Base-by-base conservation (phyloP, 2,888 invertebrate species). In the Oligia strigilis region DNA sequence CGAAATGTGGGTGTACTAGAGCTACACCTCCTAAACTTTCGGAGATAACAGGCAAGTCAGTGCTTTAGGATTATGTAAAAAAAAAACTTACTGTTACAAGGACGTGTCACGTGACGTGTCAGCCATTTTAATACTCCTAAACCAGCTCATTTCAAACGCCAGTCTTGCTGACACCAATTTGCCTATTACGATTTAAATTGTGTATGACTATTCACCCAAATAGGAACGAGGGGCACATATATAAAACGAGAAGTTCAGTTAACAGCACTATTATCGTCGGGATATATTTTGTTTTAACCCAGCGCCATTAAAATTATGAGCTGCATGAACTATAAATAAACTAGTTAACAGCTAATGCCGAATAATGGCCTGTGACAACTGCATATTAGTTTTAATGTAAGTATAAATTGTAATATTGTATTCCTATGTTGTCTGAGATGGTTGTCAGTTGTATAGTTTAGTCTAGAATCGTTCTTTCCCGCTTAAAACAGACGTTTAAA, bases 201-300 rank as follows among this genome's bases (percentile, higher is more conserved):
- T 64, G 40, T 72, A 62, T 58, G 75, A 75, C 13, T 70, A 49
- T 70, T 58, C 78, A 85, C 82, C 78, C 36, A 86, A 85, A 85
- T 78, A 62, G 43, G 78, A 67, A 71, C 65, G 58, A 74, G 85
- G 82, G n/a, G 52, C 74, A 74, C 78, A 86, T 86, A 80, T 81
- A 85, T 86, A 84, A 78, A 75, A 46, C 75, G 58, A 67, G 19
- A 43, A 81, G 75, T 82, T 62, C 65, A 85, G 73, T 81, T 87
- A 80, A 87, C 79, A 66, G 75, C 88, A 72, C 77, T 76, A 72
- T 78, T 82, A 84, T 78, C 58, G 78, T 78, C 77, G 72, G 13
- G 75, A 80, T 81, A 78, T 78, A 85, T 87, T 85, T 83, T 74
- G 88, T 88, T 87, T 85, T 86, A 87, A 87, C 86, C 80, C 67